These are phyloP conservation scores for Phenganax stokvisi DNA, from an alignment of 92 coral and sea anemone species.

Conservation along the genomic window DNA sequence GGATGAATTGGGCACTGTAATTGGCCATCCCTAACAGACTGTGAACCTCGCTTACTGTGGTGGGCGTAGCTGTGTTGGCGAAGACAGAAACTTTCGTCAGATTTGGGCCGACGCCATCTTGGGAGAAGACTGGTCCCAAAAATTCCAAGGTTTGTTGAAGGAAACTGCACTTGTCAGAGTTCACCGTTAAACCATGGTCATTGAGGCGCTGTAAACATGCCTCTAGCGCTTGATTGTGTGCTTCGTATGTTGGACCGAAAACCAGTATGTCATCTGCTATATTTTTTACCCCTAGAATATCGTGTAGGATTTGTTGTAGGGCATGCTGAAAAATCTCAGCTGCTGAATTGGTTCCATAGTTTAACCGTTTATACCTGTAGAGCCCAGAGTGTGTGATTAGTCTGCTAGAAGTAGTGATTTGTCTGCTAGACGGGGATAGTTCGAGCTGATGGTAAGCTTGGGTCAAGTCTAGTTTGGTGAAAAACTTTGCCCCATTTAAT, in stretches of 20 bases:
- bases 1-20: constrained; percentile 30
- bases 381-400: constrained; percentile 26
- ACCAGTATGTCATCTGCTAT: constrained; percentile 31
- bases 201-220: neutral
- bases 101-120: neutral
- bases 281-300: constrained; percentile 20
- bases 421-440: constrained; percentile 4
- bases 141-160: neutral
- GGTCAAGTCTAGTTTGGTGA: constrained; percentile 8
- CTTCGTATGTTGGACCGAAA: neutral
- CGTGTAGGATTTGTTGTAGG: constrained; percentile 20
- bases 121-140: neutral
- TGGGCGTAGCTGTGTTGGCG: neutral
- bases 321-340: constrained; percentile 40
- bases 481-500: constrained; percentile 6
- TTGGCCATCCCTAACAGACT: constrained; percentile 18
- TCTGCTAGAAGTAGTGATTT: constrained; percentile 43
- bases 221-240: constrained; percentile 1
- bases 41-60: neutral
- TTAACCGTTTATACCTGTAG: constrained; percentile 35
- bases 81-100: no score
- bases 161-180: no score
- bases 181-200: neutral
- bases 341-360: constrained; percentile 21
- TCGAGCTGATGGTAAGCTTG: constrained; percentile 18